These are phyloP conservation scores for Erebia epiphron DNA, from an alignment of 2,888 invertebrate genomes.

Conservation along the genomic window DNA sequence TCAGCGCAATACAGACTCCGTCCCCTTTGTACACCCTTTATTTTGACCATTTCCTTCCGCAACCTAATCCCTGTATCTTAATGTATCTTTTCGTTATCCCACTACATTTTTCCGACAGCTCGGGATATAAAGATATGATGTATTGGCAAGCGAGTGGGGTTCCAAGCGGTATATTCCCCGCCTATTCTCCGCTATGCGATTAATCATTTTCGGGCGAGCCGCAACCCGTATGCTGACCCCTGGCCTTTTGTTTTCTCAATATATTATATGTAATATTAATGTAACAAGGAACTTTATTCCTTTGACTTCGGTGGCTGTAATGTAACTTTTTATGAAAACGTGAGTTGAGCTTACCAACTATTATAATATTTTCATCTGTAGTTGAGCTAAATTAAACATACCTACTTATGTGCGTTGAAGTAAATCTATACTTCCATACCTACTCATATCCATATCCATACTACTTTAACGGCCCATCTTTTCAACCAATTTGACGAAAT, in stretches of 20 bases:
- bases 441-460: no score
- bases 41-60: slow-evolving; percentile 9
- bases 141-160: slow-evolving; percentile 48
- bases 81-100: slow-evolving; percentile 20
- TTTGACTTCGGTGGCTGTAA: no score
- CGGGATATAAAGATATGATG: slow-evolving; percentile 43
- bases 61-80: slow-evolving; percentile 14
- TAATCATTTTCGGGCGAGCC: slow-evolving; percentile 36
- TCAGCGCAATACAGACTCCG: background rate
- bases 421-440: no score
- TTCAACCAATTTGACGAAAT: no score
- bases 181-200: slow-evolving; percentile 37
- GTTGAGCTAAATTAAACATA: no score
- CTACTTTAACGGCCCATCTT: no score
- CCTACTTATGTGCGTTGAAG: no score
- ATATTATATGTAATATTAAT: slow-evolving; percentile 49
- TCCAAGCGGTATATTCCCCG: slow-evolving; percentile 51
- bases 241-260: slow-evolving; percentile 44
- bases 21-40: slow-evolving; percentile 2
- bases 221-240: slow-evolving; percentile 30
- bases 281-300: slow-evolving; percentile 20
- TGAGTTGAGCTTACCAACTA: no score
- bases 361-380: no score
- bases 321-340: no score
- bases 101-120: slow-evolving; percentile 34